Conservation (phyloP, 2,888 invertebrate genomes). For the Lordiphosa fenestrarum region DNA sequence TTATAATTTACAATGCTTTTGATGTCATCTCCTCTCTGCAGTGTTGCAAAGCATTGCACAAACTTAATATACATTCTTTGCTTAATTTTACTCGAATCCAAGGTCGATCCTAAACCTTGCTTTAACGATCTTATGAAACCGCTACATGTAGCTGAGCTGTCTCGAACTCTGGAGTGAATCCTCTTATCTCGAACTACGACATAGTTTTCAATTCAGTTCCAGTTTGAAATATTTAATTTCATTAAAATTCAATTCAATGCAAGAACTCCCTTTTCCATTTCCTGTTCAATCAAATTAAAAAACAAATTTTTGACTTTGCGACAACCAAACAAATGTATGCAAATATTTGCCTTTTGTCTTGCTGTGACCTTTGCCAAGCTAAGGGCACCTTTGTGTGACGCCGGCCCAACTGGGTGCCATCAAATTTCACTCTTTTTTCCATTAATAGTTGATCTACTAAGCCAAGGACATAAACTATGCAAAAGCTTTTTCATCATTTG, state of each 20-base stretch:
- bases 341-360: conserved; percentile 29
- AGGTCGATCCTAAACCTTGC: too few species aligned
- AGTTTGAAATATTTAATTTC: neutral
- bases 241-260: conserved; percentile 2
- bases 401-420: conserved; percentile 27
- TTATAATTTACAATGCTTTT: too few species aligned
- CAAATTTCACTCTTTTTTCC: conserved; percentile 53
- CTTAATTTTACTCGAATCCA: too few species aligned
- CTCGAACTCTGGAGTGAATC: too few species aligned
- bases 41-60: too few species aligned
- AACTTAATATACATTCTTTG: too few species aligned
- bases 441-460: conserved; percentile 71
- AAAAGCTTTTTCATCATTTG: conserved; percentile 60
- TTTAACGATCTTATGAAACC: too few species aligned
- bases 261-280: too few species aligned
- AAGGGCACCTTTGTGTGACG: conserved; percentile 7
- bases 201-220: too few species aligned
- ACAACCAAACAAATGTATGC: conserved; percentile 20
- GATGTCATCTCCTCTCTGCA: too few species aligned
- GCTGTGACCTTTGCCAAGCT: conserved; percentile 13
- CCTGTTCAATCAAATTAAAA: conserved; percentile 30
- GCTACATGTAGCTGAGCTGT: too few species aligned
- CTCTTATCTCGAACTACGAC: too few species aligned
- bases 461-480: conserved; percentile 66
- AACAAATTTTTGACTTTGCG: neutral